Conservation (phyloP, 2,113 vertebrate genomes). For the Anarrhichthys ocellatus region DNA sequence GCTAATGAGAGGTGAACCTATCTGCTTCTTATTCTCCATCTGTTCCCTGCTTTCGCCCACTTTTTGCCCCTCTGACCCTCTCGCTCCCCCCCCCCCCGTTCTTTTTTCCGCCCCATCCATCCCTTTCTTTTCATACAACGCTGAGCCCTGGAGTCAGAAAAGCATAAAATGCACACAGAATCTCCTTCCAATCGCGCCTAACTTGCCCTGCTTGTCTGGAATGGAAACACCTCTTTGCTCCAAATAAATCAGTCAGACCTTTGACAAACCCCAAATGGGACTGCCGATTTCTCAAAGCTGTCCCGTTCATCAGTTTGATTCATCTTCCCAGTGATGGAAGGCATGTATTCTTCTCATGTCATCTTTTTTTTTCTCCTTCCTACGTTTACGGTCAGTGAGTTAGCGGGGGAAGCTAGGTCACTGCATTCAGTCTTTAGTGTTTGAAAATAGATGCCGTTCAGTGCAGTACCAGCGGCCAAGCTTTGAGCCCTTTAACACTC, state of each 20-base stretch:
- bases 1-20: slow-evolving; percentile 75
- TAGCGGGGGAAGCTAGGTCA: slow-evolving; percentile 36
- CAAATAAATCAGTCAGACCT: slow-evolving; percentile 73
- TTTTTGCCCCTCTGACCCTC: slow-evolving; percentile 32
- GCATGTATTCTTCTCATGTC: slow-evolving; percentile 43
- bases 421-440: slow-evolving; percentile 19
- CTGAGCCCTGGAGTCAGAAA: slow-evolving; percentile 10
- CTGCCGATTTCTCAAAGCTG: slow-evolving; percentile 65
- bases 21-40: slow-evolving; percentile 67
- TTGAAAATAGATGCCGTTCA: slow-evolving; percentile 45
- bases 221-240: slow-evolving; percentile 50
- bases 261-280: slow-evolving; percentile 69
- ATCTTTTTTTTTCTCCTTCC: not conserved
- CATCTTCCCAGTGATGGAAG: slow-evolving; percentile 54
- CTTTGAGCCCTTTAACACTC: slow-evolving; percentile 29
- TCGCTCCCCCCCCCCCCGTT: slow-evolving; percentile 26
- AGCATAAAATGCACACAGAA: slow-evolving; percentile 5
- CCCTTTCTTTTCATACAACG: slow-evolving; percentile 7
- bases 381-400: slow-evolving; percentile 43
- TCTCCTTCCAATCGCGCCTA: slow-evolving; percentile 10
- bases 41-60: slow-evolving; percentile 25
- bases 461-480: slow-evolving; percentile 14
- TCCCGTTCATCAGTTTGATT: slow-evolving; percentile 73
- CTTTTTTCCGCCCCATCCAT: slow-evolving; percentile 17
- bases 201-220: slow-evolving; percentile 36